These are phyloP conservation scores for Eonycteris spelaea DNA, from an alignment of 2,113 vertebrate genomes.

Conservation along the genomic window DNA sequence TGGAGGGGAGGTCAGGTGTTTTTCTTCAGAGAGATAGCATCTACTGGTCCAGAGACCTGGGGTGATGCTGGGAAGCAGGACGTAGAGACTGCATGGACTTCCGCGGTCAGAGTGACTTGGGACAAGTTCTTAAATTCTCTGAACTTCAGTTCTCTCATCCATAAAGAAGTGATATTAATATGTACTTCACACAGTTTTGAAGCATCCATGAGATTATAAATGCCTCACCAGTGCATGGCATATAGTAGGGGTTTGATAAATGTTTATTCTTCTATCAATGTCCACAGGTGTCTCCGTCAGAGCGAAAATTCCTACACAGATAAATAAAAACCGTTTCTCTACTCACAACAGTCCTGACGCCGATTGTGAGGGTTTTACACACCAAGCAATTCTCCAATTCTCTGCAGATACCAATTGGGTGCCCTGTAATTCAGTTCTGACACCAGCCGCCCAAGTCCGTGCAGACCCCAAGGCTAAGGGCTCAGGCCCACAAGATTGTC, in stretches of 20 bases:
- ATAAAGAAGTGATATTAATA: neutral
- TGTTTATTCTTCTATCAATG: neutral
- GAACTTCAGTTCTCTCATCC: neutral
- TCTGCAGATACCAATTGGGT: neutral
- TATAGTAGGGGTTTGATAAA: neutral
- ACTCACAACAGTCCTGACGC: neutral
- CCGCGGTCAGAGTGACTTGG: neutral
- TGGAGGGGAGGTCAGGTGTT: neutral
- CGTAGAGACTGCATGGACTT: neutral
- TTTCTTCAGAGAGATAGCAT: neutral
- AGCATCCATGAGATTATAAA: neutral
- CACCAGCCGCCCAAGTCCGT: neutral
- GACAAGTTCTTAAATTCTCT: neutral
- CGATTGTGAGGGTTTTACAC: neutral
- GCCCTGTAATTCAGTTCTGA: neutral
- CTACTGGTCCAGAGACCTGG: neutral
- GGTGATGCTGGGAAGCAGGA: accelerated
- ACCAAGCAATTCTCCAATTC: neutral
- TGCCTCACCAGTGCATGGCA: neutral
- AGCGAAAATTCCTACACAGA: neutral
- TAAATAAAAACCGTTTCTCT: neutral
- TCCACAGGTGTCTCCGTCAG: too few relatives aligned
- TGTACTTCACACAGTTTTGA: neutral
- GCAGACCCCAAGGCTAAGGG: neutral
- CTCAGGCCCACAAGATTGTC: neutral